phyloP scores from a whole-genome alignment of 2,888 invertebrate species.

The Trissoscelio sp. region DNA sequence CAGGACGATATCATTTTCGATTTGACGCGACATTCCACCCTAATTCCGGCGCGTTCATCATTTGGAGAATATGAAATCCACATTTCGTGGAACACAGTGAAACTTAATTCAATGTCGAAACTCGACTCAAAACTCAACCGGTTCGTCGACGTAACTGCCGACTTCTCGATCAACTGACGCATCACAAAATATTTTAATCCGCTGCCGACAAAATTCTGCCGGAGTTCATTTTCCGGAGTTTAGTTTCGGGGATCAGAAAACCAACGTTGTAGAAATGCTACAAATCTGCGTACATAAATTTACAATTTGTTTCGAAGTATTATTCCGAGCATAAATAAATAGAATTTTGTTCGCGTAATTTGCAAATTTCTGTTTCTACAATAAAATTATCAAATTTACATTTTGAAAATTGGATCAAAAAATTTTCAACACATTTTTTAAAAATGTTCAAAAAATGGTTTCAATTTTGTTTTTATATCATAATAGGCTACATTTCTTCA shows the following conservation, averaged over 20 bases:
- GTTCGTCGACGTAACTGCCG: slow-evolving; percentile 19
- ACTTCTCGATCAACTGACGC: slow-evolving; percentile 45
- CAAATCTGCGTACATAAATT: background rate
- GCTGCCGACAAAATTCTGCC: slow-evolving; percentile 3
- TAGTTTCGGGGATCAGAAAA: slow-evolving; percentile 1
- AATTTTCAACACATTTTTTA: too few relatives aligned
- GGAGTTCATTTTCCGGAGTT: slow-evolving; percentile 23
- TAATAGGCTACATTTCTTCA: too few relatives aligned
- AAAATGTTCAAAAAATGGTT: too few relatives aligned
- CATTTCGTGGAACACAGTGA: slow-evolving; percentile 25
- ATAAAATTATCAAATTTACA: too few relatives aligned
- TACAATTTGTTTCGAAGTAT: too few relatives aligned
- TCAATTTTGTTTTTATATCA: too few relatives aligned
- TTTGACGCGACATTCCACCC: slow-evolving; percentile 35
- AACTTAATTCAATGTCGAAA: slow-evolving; percentile 35
- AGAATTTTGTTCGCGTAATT: too few relatives aligned
- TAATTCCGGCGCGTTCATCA: slow-evolving; percentile 34
- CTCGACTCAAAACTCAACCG: slow-evolving; percentile 30
- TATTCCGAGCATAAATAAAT: too few relatives aligned
- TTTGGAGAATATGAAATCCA: slow-evolving; percentile 52
- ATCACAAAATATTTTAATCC: slow-evolving; percentile 48
- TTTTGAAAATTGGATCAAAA: too few relatives aligned
- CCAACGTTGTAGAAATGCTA: background rate
- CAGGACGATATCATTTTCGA: slow-evolving; percentile 32
- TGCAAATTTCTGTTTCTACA: too few relatives aligned